Conservation (phyloP, 2,797 vertebrate genomes). For the Podarcis siculus region DNA sequence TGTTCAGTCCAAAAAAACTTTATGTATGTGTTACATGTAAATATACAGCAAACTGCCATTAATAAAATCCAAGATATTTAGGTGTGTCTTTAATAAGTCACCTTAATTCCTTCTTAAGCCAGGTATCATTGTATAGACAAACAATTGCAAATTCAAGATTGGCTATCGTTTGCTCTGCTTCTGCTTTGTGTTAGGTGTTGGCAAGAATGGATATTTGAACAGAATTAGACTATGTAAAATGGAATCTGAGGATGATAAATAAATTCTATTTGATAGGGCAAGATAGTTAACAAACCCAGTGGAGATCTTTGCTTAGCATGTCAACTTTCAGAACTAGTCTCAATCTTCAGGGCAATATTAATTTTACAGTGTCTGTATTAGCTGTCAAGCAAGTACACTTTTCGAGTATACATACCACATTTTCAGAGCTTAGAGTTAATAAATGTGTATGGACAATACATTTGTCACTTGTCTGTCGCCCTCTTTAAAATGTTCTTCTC, state of each 20-base stretch:
- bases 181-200: neutral
- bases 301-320: neutral
- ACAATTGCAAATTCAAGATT: neutral
- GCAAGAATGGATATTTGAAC: neutral
- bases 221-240: neutral
- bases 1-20: neutral
- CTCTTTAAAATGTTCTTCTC: neutral
- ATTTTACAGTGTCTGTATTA: constrained; percentile 15
- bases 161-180: neutral
- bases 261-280: neutral
- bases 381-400: constrained; percentile 12
- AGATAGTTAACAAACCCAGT: neutral
- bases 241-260: neutral
- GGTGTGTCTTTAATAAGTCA: neutral
- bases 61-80: neutral
- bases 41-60: neutral
- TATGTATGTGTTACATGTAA: neutral
- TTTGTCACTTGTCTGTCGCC: neutral
- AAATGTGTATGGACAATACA: neutral
- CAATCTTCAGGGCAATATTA: neutral
- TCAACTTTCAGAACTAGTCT: constrained; percentile 16
- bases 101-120: neutral
- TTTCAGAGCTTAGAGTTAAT: neutral
- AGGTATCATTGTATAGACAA: neutral
- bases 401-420: neutral